phyloP scores from a whole-genome alignment of 2,888 invertebrate genomes.

The Ctena decussata region DNA sequence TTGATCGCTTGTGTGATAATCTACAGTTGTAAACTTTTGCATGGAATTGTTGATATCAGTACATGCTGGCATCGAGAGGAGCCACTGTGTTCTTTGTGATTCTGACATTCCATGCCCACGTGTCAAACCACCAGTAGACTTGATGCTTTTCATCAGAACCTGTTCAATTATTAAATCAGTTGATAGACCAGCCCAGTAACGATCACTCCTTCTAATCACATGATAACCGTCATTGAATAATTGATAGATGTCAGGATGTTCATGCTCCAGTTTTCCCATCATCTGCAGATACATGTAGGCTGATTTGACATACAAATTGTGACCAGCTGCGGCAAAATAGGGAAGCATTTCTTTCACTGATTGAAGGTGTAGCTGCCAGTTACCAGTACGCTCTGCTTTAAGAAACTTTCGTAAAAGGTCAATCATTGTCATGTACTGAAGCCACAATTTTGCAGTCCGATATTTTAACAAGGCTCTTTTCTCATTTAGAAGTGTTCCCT shows the following conservation, averaged over 20 bases:
- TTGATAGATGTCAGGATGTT: conserved; percentile 54
- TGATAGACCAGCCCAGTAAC: conserved; percentile 72
- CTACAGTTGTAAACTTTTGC: conserved; percentile 44
- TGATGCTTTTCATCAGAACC: conserved; percentile 70
- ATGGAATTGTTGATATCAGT: too few relatives aligned
- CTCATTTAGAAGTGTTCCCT: background rate
- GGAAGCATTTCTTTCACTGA: conserved; percentile 52
- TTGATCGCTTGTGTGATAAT: conserved; percentile 8
- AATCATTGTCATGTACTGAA: conserved; percentile 45
- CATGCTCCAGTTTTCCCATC: conserved; percentile 37
- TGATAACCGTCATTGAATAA: conserved; percentile 57
- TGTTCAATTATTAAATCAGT: conserved; percentile 75
- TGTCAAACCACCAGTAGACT: conserved; percentile 66
- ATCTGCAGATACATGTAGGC: conserved; percentile 52
- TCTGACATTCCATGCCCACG: conserved; percentile 67
- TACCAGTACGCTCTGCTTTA: conserved; percentile 32
- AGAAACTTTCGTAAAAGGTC: conserved; percentile 22
- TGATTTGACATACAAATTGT: too few relatives aligned
- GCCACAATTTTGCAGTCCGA: conserved; percentile 27
- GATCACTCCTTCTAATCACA: conserved; percentile 65
- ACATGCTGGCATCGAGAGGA: conserved; percentile 59
- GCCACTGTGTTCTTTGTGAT: conserved; percentile 46
- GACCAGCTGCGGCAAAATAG: conserved; percentile 65
- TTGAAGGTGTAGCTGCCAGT: conserved; percentile 26
- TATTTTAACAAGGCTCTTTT: background rate